Evolutionary conservation across 2,113 vertebrate genomes (phyloP), one percentile per base, ranked within the genome.

Genomic region (Rutilus rutilus): DNA sequence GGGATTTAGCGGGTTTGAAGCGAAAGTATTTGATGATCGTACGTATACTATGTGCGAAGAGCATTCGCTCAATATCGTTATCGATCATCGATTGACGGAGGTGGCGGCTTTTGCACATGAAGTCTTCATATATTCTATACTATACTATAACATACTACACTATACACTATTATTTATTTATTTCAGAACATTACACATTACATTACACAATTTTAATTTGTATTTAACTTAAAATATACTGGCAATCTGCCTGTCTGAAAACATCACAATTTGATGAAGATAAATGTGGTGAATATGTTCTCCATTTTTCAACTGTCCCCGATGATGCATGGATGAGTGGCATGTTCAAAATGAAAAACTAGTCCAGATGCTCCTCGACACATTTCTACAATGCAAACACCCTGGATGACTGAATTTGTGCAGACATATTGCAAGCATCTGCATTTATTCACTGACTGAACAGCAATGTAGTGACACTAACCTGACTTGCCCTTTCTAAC

Each of bases 351-450:
- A 45, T 25, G 19, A 81, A 65, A 81, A 65, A 64, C n/a, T 62
- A 25, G 59, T 62, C 57, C 57, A 79, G 57, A 81, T 21, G 78
- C 78, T 64, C 36, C 78, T 42, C 33, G 9, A 57, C 15, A 80
- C 21, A 65, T 81, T 64, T 65, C n/a, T 75, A 25, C 15, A 47
- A 11, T 47, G 23, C 77, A 60, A 12, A 79, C 5, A 39, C 21
- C 25, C 57, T 47, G 59, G 59, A 45, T 47, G 59, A 11, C 30
- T 14, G 52, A 59, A 45, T 64, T 21, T 62, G 33, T 15, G 36
- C 30, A 78, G 10, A 36, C 19, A 60, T 25, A 42, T 4, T 15
- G 21, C 36, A 17, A 27, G 36, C 21, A 11, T 65, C 15, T 64
- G 59, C 42, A 75, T 80, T 64, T 80, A 47, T 27, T 80, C 59